phyloP scores from a whole-genome alignment of 2,888 invertebrate species.

The Muschampia staudingeri region DNA sequence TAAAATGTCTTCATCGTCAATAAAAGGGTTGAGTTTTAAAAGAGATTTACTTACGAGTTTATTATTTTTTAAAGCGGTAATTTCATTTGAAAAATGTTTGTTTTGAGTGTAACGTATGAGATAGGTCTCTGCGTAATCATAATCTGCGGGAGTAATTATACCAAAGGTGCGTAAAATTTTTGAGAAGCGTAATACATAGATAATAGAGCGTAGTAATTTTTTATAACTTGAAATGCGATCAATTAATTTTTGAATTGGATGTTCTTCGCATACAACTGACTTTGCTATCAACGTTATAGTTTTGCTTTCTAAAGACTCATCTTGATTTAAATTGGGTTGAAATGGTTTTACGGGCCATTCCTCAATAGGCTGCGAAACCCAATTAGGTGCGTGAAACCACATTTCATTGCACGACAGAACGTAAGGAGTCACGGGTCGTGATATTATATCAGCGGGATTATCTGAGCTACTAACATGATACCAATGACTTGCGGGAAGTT shows the following conservation, averaged over 20 bases:
- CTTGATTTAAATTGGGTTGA: not conserved
- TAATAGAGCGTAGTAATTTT: conserved; percentile 2
- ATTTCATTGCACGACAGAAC: not conserved
- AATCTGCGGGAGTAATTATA: not conserved
- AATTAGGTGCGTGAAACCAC: not conserved
- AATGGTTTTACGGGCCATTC: not conserved
- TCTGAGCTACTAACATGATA: not conserved
- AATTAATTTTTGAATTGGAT: not conserved
- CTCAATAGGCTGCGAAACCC: not conserved
- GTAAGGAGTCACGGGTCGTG: conserved; percentile 3
- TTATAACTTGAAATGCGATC: not conserved
- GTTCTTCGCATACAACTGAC: not conserved
- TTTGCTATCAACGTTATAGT: not conserved
- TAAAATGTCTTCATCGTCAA: not conserved
- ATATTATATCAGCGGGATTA: conserved; percentile 11
- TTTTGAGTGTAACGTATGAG: not conserved
- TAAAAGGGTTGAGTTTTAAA: not conserved
- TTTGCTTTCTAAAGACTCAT: not conserved
- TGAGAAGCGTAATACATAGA: not conserved
- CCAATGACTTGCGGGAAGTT: not conserved
- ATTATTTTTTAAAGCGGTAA: not conserved
- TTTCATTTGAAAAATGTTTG: not conserved
- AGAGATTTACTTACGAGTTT: conserved; percentile 2
- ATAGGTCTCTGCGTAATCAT: not conserved
- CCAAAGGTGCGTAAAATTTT: not conserved